Percentiles rank a stretch among this genome's conserved stretches.
Conservation (phyloP, 2,113 vertebrate species). For the human (Homo sapiens) region GRCh38 chr7:122336001-122336500, state of each 20-base stretch:
- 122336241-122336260: not conserved
- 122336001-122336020: not conserved
- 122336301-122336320: not conserved
- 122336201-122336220: not conserved
- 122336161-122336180: not conserved
- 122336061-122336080: not conserved
- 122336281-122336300: not conserved
- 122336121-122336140: not conserved
- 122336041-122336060: not conserved
- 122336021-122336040: not conserved
- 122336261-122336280: not conserved
- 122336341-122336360: not conserved
- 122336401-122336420: not conserved
- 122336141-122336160: not conserved
- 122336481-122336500: slow-evolving; percentile 4
- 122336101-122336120: not conserved
- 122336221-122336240: not conserved
- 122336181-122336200: not conserved
- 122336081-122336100: not conserved
- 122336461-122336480: not conserved
- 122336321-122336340: not conserved
- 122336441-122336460: not conserved
- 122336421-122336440: not conserved
- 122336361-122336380: not conserved
- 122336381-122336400: not conserved